Evolutionary conservation across 2,888 invertebrate species (phyloP).

Genomic region (Mesochorus sp.): DNA sequence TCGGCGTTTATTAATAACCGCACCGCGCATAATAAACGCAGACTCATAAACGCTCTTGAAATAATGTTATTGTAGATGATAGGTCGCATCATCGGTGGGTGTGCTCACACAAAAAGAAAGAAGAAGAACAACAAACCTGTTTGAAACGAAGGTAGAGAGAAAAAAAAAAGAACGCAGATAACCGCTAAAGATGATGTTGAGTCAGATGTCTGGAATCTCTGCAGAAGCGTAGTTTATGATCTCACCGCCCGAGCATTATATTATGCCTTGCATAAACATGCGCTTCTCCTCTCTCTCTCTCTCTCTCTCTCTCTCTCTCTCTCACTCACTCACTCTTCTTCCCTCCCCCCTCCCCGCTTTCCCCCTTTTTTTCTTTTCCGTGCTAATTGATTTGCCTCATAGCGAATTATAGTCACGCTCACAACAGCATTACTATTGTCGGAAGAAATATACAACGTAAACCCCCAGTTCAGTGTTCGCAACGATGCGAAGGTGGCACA

Average conservation of each 20-base stretch:
- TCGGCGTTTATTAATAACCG: conserved; percentile 26
- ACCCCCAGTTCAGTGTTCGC: conserved; percentile 64
- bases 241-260: conserved; percentile 78
- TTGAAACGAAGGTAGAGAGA: conserved; percentile 49
- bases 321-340: no score
- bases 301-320: background rate
- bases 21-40: background rate
- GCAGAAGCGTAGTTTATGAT: conserved; percentile 79
- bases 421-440: conserved; percentile 73
- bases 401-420: conserved; percentile 58
- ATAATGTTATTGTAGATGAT: background rate
- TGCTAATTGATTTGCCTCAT: conserved; percentile 68
- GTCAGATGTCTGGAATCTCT: conserved; percentile 79
- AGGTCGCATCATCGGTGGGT: background rate
- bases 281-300: conserved; percentile 8
- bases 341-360: background rate
- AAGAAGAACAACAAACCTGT: conserved; percentile 64
- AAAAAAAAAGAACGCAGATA: conserved; percentile 35
- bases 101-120: conserved; percentile 24
- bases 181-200: conserved; percentile 74
- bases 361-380: conserved; percentile 49
- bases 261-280: conserved; percentile 77
- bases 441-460: conserved; percentile 72
- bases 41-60: conserved; percentile 1
- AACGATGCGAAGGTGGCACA: conserved; percentile 66